These are phyloP conservation scores for Drosophila pandora DNA, from an alignment of 1,140 invertebrate species.

Conservation along the genomic window DNA sequence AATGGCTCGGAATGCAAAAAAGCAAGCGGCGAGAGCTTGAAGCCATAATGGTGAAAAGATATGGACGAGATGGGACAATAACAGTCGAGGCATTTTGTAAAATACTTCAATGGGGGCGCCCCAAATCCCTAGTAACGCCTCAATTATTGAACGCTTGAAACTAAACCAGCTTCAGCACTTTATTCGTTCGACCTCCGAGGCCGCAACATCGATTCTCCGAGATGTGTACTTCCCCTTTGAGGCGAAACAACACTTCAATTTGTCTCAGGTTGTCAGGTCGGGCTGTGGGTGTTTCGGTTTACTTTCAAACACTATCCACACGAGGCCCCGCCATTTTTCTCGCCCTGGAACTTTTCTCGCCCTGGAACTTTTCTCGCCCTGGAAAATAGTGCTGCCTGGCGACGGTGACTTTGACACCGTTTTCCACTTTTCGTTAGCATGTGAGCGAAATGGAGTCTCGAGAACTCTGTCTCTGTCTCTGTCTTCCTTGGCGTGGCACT, in stretches of 20 bases:
- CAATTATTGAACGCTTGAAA: conserved; percentile 1
- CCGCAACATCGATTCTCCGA: conserved; percentile 13
- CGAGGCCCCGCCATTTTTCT: conserved; percentile 31
- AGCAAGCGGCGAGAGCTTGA: background rate
- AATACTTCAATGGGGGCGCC: background rate
- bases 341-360: conserved; percentile 19
- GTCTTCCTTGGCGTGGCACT: conserved; percentile 66
- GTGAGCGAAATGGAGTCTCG: conserved; percentile 27
- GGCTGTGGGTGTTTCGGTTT: conserved; percentile 34
- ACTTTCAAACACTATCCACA: conserved; percentile 17
- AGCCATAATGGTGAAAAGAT: conserved; percentile 5
- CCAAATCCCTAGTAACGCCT: background rate
- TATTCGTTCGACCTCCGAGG: conserved; percentile 37
- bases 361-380: conserved; percentile 11
- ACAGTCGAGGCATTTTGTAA: background rate
- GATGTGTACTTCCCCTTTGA: conserved; percentile 4
- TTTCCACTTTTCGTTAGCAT: conserved; percentile 77
- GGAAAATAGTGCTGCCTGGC: conserved; percentile 1
- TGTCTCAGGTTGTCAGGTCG: conserved; percentile 71
- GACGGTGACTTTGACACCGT: conserved; percentile 76
- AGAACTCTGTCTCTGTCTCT: conserved; percentile 2
- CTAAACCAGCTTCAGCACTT: conserved; percentile 39
- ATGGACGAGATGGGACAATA: no score
- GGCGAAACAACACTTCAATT: conserved; percentile 71
- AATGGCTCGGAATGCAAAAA: conserved; percentile 24